Evolutionary conservation across 2,888 invertebrate genomes (phyloP), one percentile per base, ranked within the genome.

Genomic region (Auanema sp.): DNA sequence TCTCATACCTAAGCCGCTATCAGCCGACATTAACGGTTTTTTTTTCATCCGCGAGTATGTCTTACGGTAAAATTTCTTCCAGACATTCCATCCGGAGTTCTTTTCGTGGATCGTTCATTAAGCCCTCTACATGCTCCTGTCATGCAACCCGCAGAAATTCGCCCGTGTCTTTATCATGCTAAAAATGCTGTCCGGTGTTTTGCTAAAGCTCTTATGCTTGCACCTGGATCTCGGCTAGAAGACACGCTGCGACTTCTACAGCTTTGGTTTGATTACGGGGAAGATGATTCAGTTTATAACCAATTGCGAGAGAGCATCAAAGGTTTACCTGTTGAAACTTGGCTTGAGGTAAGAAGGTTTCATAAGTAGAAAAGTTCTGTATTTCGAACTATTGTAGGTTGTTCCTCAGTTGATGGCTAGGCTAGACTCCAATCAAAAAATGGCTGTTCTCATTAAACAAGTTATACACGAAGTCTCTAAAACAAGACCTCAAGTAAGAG

Each of bases 321-420:
- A 75, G 89, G 91, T 1, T 94, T 97, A 47, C 93, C 95, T 83
- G 93, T 98, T 67, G 94, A 96, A 81, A 97, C 95, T 2, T 99
- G 98, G 98, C 88, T 99, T 11, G 97, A 98, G 88, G 88, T 64
- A 14, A 25, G 33, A 54, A 16, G 14, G 43, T 60, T 23, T 14
- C 24, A 1, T 12, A 14, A 43, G 14, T 43, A 11, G 11, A 23
- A 16, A 43, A 12, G 43, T 43, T 12, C 43, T 14, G 43, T 43
- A 12, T 14, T 43, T 51, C 18, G n/a, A 18, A 25, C 56, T 10
- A 56, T 44, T 16, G 2, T 40, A 72, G 67, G 66, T 99, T 0
- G 96, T 99, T 75, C 98, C 98, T 0, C 98, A 99, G 84, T 87
- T 99, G 40, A 98, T 99, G 72, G 97, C 98, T 0, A 89, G 98